Evolutionary conservation across 1,140 invertebrate species (phyloP).

Genomic region (Bombus vancouverensis): DNA sequence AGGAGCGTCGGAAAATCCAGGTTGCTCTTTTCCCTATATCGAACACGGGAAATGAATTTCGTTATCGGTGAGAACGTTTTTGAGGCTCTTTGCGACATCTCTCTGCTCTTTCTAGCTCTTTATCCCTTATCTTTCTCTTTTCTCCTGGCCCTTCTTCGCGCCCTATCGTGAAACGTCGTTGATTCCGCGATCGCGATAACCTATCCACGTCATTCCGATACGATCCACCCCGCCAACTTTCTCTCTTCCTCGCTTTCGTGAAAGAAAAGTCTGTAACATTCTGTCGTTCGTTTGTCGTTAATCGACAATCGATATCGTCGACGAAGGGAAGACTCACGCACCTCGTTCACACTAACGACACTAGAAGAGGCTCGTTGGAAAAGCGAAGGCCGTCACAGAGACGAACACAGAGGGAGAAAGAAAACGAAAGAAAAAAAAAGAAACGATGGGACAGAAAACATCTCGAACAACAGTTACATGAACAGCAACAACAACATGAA

Average conservation of each 20-base stretch:
- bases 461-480: conserved; percentile 55
- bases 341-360: conserved; percentile 50
- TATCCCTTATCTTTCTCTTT: conserved; percentile 9
- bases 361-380: conserved; percentile 23
- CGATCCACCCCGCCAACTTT: not conserved
- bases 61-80: conserved; percentile 40
- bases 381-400: conserved; percentile 30
- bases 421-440: conserved; percentile 33
- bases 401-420: conserved; percentile 17
- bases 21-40: not conserved
- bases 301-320: conserved; percentile 31
- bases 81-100: conserved; percentile 4
- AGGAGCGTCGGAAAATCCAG: conserved; percentile 32
- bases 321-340: conserved; percentile 59
- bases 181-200: conserved; percentile 32
- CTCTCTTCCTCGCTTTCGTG: not conserved
- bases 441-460: conserved; percentile 54
- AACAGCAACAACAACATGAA: conserved; percentile 50
- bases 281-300: conserved; percentile 7
- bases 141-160: not conserved
- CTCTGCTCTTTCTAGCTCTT: conserved; percentile 7
- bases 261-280: not conserved
- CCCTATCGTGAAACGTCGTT: conserved; percentile 1
- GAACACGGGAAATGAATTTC: conserved; percentile 50
- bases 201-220: conserved; percentile 3